Conservation (phyloP, 2,888 invertebrate genomes). For the Onchidella celtica region DNA sequence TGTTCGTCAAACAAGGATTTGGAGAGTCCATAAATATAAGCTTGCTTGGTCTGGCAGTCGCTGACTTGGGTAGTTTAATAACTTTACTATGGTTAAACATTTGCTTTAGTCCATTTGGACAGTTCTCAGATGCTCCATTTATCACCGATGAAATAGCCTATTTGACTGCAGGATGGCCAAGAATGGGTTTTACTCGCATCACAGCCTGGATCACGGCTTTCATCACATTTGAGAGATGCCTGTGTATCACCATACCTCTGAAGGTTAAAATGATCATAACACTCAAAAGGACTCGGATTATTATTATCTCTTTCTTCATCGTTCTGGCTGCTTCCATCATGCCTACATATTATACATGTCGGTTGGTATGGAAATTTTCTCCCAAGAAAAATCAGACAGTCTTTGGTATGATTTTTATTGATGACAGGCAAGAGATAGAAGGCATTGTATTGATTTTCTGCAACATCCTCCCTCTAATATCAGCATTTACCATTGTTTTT, state of each 20-base stretch:
- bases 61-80: slow-evolving; percentile 6
- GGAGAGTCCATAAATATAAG: no score
- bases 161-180: background rate
- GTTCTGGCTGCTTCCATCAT: background rate
- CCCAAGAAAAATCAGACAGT: background rate
- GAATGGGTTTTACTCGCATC: background rate
- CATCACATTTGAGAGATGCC: background rate
- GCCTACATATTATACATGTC: slow-evolving; percentile 14
- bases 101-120: background rate
- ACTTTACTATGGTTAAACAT: background rate
- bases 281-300: background rate
- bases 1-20: no score
- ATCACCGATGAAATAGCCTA: background rate
- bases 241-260: background rate
- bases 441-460: slow-evolving; percentile 3
- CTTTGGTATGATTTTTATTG: slow-evolving; percentile 9
- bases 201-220: slow-evolving; percentile 7
- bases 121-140: background rate
- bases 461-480: background rate
- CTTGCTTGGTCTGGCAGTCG: slow-evolving; percentile 19
- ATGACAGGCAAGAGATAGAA: background rate
- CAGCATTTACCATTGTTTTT: slow-evolving; percentile 11
- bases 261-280: slow-evolving; percentile 19
- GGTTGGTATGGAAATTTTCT: background rate
- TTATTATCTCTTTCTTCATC: slow-evolving; percentile 15